Evolutionary conservation across 2,888 invertebrate species (phyloP), one percentile per base, ranked within the genome.

Genomic region (Falcaria lacertinaria): DNA sequence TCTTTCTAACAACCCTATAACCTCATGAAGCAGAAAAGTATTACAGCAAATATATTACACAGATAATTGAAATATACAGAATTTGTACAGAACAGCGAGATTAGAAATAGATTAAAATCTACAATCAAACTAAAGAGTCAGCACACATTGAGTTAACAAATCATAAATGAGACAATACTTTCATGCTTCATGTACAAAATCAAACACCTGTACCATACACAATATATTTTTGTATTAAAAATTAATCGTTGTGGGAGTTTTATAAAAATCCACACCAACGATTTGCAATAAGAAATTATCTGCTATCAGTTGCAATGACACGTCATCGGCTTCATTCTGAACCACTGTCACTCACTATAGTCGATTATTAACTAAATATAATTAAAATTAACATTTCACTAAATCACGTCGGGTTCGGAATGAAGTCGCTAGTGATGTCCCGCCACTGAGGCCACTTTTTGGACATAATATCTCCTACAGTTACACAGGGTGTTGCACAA

Each of bases 1-100:
- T 75, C 74, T 59, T 64, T 66, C 84, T 86, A 86, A 82, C 79
- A 74, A 75, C 79, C 79, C 80, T 83, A 83, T 79, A 69, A 85
- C 73, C 67, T 80, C 86, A 87, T 87, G 87, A 87, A 87, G 87
- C 87, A 87, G 74, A 83, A 87, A 87, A 87, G 87, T 86, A 87
- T 85, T 83, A 80, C 68, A 80, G 71, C 80, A 71, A 75, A 77
- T 75, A 28, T 28, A 80, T 80, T 75, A 81, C 77, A 85, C 75
- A 82, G 78, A 75, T 75, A 80, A 75, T 75, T 63, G 60, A 75
- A 78, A 73, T 77, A 76, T 69, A 69, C 36, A 36, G 36, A 36
- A 36, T 36, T 37, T 37, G 52, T 77, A 80, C 80, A 80, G 69
- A 80, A 81, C 77, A 74, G 75, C 77, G 57, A 77, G 74, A 77